A percentile compares a stretch with the other conserved stretches of the same genome.
phyloP scores from a whole-genome alignment of 2,797 vertebrate genomes.

The Bovichtus variegatus region DNA sequence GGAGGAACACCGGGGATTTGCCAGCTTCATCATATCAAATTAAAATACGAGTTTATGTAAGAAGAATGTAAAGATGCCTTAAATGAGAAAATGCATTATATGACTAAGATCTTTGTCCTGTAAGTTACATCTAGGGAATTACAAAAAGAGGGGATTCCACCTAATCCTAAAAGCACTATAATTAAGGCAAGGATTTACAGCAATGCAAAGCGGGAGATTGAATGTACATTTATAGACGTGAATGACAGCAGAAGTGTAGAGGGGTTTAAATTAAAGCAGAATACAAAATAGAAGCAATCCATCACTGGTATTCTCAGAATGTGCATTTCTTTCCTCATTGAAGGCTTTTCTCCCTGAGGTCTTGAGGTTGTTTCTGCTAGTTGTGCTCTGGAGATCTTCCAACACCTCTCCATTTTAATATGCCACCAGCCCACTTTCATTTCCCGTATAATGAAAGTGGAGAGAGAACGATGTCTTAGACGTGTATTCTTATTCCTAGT shows the following conservation, averaged over 20 bases:
- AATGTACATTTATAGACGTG: slow-evolving; percentile 23
- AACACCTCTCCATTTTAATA: slow-evolving; percentile 1
- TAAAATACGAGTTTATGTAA: slow-evolving; percentile 14
- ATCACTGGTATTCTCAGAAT: not conserved
- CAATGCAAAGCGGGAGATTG: not conserved
- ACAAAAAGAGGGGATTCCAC: slow-evolving; percentile 22
- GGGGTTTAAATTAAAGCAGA: slow-evolving; percentile 28
- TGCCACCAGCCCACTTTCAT: not conserved
- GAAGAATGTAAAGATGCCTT: slow-evolving; percentile 11
- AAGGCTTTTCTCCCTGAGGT: not conserved
- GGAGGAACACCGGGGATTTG: not conserved
- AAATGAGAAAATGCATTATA: slow-evolving; percentile 9
- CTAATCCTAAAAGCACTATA: slow-evolving; percentile 22
- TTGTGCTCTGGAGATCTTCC: not conserved
- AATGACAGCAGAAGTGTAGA: slow-evolving; percentile 16
- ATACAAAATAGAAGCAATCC: slow-evolving; percentile 21
- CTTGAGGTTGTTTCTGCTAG: not conserved
- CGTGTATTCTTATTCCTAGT: too few species aligned
- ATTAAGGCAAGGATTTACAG: slow-evolving; percentile 23
- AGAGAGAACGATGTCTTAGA: not conserved
- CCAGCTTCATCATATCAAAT: slow-evolving; percentile 17
- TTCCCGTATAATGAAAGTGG: slow-evolving; percentile 16
- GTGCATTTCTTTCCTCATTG: not conserved
- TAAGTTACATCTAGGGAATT: slow-evolving; percentile 29
- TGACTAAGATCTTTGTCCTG: slow-evolving; percentile 20